Base-by-base conservation (phyloP, 1,140 invertebrate genomes). In the Pachyrhynchus sulphureomaculatus region DNA sequence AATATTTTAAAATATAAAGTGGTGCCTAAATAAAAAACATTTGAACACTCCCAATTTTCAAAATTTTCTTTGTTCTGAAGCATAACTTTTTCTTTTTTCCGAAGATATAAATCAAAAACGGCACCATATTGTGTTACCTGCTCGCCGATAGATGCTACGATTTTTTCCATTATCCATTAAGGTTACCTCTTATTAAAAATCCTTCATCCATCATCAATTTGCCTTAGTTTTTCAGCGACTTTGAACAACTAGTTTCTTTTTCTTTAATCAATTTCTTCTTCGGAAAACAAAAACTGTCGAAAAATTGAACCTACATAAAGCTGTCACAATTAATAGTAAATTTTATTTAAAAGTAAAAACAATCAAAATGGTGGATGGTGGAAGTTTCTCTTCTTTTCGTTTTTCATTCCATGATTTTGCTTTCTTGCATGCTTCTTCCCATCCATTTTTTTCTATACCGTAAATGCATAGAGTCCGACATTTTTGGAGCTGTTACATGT, bases 251-350 rank as follows among this genome's bases (percentile, higher is more conserved):
- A n/a, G n/a, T n/a, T n/a, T n/a, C n/a, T n/a, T n/a, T n/a, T n/a
- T n/a, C n/a, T n/a, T n/a, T n/a, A n/a, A n/a, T n/a, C n/a, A n/a
- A n/a, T n/a, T n/a, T n/a, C n/a, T n/a, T n/a, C n/a, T n/a, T n/a
- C n/a, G n/a, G n/a, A n/a, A n/a, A n/a, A n/a, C n/a, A n/a, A n/a
- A n/a, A 39, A n/a, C 36, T 4, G 26, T 29, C 5, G 26, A 6
- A 9, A 18, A 26, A 32, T n/a, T n/a, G n/a, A 21, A 24, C 36
- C 34, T 37, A 44, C 42, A 58, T n/a, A 58, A 37, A 8, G 24
- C 29, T 32, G n/a, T 13, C 23, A 39, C 6, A n/a, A 47, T 58
- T 58, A 58, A 41, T 58, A 48, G 55, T 36, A 29, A 29, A 29
- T n/a, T n/a, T 29, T 29, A 10, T n/a, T n/a, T n/a, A n/a, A n/a